A percentile compares a stretch with the other conserved stretches of the same genome.
phyloP scores from a whole-genome alignment of 2,888 invertebrate genomes.

The Drosophila bunnanda region DNA sequence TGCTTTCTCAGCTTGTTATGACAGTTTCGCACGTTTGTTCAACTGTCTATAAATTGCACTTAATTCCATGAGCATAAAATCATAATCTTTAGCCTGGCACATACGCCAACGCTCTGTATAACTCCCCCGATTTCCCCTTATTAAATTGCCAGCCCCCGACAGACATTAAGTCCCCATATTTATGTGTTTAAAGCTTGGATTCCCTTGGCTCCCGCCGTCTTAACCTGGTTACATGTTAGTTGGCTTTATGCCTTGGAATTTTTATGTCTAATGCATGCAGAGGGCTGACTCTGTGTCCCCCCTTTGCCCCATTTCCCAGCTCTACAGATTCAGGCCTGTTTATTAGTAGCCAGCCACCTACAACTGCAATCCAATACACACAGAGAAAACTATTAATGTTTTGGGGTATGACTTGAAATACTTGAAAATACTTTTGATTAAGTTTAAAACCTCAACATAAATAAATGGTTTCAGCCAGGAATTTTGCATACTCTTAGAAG shows the following conservation, averaged over 20 bases:
- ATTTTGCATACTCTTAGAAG: too few species aligned
- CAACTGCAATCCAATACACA: slow-evolving; percentile 39
- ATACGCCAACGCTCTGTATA: slow-evolving; percentile 20
- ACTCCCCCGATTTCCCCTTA: slow-evolving; percentile 2
- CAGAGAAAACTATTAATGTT: not conserved
- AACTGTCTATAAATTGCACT: slow-evolving; percentile 20
- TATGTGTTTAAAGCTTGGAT: slow-evolving; percentile 56
- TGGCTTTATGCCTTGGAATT: slow-evolving; percentile 67
- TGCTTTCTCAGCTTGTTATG: slow-evolving; percentile 19
- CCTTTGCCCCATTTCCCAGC: not conserved
- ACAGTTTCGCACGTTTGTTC: slow-evolving; percentile 22
- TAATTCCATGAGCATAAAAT: slow-evolving; percentile 28
- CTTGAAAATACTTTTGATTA: not conserved
- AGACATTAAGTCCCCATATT: slow-evolving; percentile 53
- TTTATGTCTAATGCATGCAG: slow-evolving; percentile 65
- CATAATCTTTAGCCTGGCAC: slow-evolving; percentile 14
- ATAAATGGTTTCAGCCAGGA: too few species aligned
- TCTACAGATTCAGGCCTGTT: slow-evolving; percentile 53
- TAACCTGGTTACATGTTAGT: slow-evolving; percentile 55
- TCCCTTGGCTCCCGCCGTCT: slow-evolving; percentile 38
- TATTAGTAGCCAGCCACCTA: slow-evolving; percentile 65
- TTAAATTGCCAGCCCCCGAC: not conserved
- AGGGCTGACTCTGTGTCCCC: slow-evolving; percentile 22
- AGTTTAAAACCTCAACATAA: too few species aligned
- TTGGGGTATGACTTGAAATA: not conserved